Evolutionary conservation across 2,797 vertebrate species (phyloP).

Genomic region (Arrhamphus sclerolepis): DNA sequence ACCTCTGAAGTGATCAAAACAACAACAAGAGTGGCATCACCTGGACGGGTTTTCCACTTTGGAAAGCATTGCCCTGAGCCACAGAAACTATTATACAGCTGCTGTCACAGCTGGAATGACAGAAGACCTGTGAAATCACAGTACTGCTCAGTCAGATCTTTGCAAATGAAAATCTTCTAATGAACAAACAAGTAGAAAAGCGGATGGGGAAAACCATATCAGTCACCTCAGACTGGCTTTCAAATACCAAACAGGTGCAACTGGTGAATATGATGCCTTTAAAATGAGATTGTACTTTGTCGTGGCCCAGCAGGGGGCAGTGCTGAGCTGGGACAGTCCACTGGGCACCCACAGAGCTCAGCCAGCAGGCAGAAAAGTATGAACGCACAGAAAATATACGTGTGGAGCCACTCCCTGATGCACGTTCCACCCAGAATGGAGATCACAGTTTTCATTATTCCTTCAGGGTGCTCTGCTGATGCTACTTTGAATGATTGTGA

Average conservation of each 20-base stretch:
- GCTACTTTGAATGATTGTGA: conserved; percentile 4
- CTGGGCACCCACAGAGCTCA: conserved; percentile 16
- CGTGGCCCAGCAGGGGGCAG: conserved; percentile 67
- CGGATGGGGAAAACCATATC: not conserved
- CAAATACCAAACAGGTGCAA: not conserved
- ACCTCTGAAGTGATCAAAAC: too few species aligned
- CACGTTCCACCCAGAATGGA: conserved; percentile 31
- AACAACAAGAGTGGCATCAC: too few species aligned
- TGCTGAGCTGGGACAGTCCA: conserved; percentile 32
- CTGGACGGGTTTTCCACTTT: too few species aligned
- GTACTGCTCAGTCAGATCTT: too few species aligned
- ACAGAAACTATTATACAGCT: too few species aligned
- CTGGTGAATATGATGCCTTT: not conserved
- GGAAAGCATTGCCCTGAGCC: too few species aligned
- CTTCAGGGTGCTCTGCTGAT: conserved; percentile 15
- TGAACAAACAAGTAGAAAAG: too few species aligned
- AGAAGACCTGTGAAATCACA: too few species aligned
- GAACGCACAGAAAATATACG: conserved; percentile 6
- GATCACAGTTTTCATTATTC: conserved; percentile 28
- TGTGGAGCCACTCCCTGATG: conserved; percentile 57
- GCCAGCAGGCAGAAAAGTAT: conserved; percentile 6
- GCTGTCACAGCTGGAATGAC: too few species aligned
- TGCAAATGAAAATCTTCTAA: too few species aligned
- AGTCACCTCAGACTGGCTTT: not conserved
- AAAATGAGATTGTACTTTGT: not conserved